Conservation (phyloP, 2,113 vertebrate genomes). For the Callipepla squamata region DNA sequence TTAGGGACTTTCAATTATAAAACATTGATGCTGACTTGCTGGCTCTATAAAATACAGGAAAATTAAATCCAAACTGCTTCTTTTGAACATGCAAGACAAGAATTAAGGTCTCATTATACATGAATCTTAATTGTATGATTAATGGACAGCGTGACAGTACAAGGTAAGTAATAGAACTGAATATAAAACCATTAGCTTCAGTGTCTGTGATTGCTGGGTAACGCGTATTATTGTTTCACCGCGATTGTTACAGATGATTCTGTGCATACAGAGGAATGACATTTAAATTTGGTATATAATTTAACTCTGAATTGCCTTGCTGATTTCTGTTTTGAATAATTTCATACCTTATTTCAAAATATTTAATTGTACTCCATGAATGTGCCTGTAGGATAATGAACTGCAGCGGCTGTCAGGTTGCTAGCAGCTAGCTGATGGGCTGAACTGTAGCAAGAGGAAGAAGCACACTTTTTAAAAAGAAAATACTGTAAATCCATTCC, state of each 20-base stretch:
- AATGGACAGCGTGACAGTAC: constrained; percentile 56
- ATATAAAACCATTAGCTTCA: constrained; percentile 22
- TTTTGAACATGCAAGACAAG: neutral
- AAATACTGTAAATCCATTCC: neutral
- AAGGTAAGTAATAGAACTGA: neutral
- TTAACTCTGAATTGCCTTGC: neutral
- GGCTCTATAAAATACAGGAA: neutral
- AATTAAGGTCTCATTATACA: constrained; percentile 30
- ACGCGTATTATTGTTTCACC: neutral
- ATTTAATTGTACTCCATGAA: neutral
- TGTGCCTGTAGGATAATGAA: neutral
- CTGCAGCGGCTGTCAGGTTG: neutral
- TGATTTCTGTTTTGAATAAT: constrained; percentile 40
- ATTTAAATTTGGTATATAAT: constrained; percentile 13
- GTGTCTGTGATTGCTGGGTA: constrained; percentile 15
- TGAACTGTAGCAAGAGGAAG: neutral
- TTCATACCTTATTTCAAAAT: constrained; percentile 16
- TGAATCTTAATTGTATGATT: constrained; percentile 39
- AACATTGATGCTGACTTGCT: neutral
- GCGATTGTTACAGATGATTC: neutral
- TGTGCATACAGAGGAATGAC: neutral
- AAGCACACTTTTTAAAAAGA: neutral
- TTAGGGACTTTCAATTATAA: neutral
- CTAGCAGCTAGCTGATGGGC: neutral
- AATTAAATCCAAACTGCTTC: constrained; percentile 33